Evolutionary conservation across 1,140 invertebrate genomes (phyloP), one percentile per base, ranked within the genome.

Genomic region (Drosophila trapezifrons): DNA sequence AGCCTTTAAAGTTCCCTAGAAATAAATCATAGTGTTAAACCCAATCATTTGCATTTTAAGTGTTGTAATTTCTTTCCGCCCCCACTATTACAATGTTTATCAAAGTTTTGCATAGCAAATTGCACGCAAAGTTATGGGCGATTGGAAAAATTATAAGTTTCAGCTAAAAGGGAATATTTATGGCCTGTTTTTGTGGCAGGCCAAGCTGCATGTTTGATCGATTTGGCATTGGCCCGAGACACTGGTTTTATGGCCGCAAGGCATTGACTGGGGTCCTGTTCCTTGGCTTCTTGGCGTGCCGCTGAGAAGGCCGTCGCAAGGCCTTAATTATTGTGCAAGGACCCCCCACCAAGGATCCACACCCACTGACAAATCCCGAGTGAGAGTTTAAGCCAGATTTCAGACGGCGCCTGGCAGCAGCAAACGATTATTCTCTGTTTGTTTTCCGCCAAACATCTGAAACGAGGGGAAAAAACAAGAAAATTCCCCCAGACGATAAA

Each of bases 151-250:
- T 75, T 75, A 75, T 49, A 71, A 58, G 69, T 75, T 66, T 66
- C 46, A 20, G 40, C 47, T 37, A 66, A 67, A 65, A 25, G 52
- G 62, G 27, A 35, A 43, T 52, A 58, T 67, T 75, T 45, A 46
- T 76, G 47, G 51, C 47, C 52, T 46, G 35, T 32, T 67, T 37
- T 64, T 76, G 55, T 40, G 51, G 27, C 32, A 49, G 65, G 42
- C 78, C 62, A 35, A 57, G 67, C 46, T 82, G 83, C 58, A 87
- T 76, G 82, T 86, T 86, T 86, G 83, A 86, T 86, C 82, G 82
- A 86, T 86, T 82, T 52, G 76, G 37, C 82, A 72, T 82, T 82
- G 82, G 18, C 37, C 37, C 8, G 3, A 43, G 51, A 43, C 54
- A 52, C 22, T 51, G 73, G 25, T 51, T 75, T 65, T 46, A 71